phyloP scores from a whole-genome alignment of 2,797 vertebrate genomes.

The Aldrovandia affinis region DNA sequence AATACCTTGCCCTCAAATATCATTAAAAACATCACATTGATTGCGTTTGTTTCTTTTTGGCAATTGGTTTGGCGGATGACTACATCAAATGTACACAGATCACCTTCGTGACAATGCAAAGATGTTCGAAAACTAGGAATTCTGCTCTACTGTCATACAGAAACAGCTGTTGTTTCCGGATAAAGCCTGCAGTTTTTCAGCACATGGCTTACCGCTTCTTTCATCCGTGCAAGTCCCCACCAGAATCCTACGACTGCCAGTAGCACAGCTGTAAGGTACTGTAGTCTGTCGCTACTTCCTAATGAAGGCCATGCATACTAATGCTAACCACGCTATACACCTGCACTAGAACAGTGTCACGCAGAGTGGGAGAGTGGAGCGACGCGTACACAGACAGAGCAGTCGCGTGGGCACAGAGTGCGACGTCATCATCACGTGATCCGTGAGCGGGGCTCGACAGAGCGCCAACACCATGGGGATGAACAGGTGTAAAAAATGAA shows the following conservation, averaged over 20 bases:
- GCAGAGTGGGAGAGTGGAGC: constrained; percentile 52
- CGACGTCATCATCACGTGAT: constrained; percentile 63
- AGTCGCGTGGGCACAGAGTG: constrained; percentile 39
- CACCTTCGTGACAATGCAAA: constrained; percentile 27
- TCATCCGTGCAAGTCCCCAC: constrained; percentile 54
- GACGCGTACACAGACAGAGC: constrained; percentile 49
- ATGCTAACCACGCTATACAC: constrained; percentile 51
- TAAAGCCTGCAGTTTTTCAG: constrained; percentile 66
- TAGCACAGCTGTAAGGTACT: constrained; percentile 51
- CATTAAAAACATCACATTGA: constrained; percentile 69
- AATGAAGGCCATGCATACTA: constrained; percentile 58
- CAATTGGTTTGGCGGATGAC: constrained; percentile 58
- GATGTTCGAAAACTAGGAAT: constrained; percentile 63
- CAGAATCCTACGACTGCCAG: constrained; percentile 60
- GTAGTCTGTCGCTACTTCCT: constrained; percentile 46
- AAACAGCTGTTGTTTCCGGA: constrained; percentile 76
- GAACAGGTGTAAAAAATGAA: constrained; percentile 51
- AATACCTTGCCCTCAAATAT: constrained; percentile 59
- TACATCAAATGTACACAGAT: constrained; percentile 68
- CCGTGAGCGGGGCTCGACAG: constrained; percentile 57
- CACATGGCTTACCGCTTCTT: constrained; percentile 70
- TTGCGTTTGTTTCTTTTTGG: constrained; percentile 64
- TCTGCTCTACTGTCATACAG: constrained; percentile 71
- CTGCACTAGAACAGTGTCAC: constrained; percentile 52
- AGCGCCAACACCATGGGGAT: constrained; percentile 56